Percentiles rank a stretch among this genome's conserved stretches.
phyloP scores from a whole-genome alignment of 2,888 invertebrate genomes.

The Machimus atricapillus region DNA sequence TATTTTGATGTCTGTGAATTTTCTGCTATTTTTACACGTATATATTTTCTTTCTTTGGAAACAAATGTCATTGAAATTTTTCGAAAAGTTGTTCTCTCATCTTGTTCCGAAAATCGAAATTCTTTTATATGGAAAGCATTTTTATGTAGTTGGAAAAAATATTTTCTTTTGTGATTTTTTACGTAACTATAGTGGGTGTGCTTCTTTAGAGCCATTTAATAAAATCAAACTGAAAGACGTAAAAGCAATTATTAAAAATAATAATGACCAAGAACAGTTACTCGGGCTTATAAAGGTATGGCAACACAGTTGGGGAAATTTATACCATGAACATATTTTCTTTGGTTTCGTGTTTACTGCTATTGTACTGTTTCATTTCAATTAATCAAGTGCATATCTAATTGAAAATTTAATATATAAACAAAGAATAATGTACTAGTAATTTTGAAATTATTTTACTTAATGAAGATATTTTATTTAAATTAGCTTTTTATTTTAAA shows the following conservation, averaged over 20 bases:
- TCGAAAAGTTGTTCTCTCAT: constrained; percentile 6
- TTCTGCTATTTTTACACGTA: constrained; percentile 38
- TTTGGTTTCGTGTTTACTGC: neutral
- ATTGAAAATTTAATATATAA: too few species aligned
- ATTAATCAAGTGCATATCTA: neutral
- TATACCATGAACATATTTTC: neutral
- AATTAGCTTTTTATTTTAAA: neutral
- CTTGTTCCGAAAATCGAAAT: constrained; percentile 28
- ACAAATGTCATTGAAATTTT: constrained; percentile 25
- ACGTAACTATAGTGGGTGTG: constrained; percentile 28
- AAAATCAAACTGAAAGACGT: neutral
- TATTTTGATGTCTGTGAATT: constrained; percentile 41
- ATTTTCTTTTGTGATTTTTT: constrained; percentile 25
- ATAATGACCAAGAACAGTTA: neutral
- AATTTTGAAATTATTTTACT: neutral
- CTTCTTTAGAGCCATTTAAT: constrained; percentile 20
- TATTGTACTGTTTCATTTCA: neutral
- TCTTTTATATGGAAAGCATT: constrained; percentile 22
- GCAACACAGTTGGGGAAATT: neutral
- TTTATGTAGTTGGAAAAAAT: constrained; percentile 28
- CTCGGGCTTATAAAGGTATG: neutral
- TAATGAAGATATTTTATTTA: neutral
- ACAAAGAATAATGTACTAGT: too few species aligned
- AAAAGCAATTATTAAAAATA: constrained; percentile 24
- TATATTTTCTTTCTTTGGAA: constrained; percentile 30